These are phyloP conservation scores for Mycteria americana DNA, from an alignment of 2,797 vertebrate species.

Conservation along the genomic window DNA sequence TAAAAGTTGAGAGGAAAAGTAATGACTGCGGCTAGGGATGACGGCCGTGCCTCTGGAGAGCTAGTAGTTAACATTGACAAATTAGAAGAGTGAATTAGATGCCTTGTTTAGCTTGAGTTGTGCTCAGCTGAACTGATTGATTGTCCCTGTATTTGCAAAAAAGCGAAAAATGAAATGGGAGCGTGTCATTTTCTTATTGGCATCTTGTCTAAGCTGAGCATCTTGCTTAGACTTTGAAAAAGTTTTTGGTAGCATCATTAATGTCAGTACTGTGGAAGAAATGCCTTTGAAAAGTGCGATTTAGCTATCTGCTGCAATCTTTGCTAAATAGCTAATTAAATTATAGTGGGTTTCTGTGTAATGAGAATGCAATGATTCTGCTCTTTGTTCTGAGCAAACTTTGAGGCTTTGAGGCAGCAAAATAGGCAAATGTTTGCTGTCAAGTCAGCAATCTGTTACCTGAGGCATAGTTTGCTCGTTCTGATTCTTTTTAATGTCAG, in stretches of 20 bases:
- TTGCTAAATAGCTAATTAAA: slow-evolving; percentile 15
- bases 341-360: neutral
- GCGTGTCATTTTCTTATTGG: slow-evolving; percentile 5
- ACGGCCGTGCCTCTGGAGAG: neutral
- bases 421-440: neutral
- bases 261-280: neutral
- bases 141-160: slow-evolving; percentile 13
- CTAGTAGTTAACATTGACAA: neutral
- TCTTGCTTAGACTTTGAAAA: slow-evolving; percentile 22
- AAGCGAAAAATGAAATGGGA: slow-evolving; percentile 2
- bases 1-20: neutral
- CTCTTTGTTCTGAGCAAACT: slow-evolving; percentile 11
- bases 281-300: slow-evolving; percentile 27
- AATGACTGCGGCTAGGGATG: neutral
- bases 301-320: slow-evolving; percentile 19
- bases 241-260: neutral
- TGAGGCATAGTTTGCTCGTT: neutral
- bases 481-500: neutral
- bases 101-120: slow-evolving; percentile 10
- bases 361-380: slow-evolving; percentile 10
- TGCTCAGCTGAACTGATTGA: slow-evolving; percentile 26
- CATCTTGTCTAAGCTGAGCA: slow-evolving; percentile 22
- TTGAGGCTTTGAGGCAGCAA: neutral
- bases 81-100: neutral
- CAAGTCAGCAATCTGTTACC: slow-evolving; percentile 1